Evolutionary conservation across 2,888 invertebrate species (phyloP), one percentile per base, ranked within the genome.

Genomic region (Toxonevra muliebris): DNA sequence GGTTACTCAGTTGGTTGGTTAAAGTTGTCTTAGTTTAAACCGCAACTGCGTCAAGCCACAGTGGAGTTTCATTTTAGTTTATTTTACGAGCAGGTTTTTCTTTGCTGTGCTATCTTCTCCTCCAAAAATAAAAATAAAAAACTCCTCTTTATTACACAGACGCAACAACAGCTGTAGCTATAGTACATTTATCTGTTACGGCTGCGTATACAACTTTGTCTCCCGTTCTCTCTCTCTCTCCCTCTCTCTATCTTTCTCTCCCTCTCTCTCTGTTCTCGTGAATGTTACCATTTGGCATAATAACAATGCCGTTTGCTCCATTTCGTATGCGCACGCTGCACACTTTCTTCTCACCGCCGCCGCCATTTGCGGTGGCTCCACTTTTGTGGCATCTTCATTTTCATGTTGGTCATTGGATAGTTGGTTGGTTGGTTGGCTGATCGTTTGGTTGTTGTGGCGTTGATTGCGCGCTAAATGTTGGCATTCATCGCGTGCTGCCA

Each of bases 381-480:
- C 19, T 19, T 12, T 59, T 19, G 9, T 12, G 10, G 13, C 20
- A 20, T 48, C 50, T 15, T 57, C 57, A 13, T 19, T 2, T 57
- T 19, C 48, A 13, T 58, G 53, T 72, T 30, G 30, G 30, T 30
- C 2, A 7, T 30, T 30, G n/a, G n/a, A n/a, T n/a, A n/a, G n/a
- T n/a, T 30, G 30, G 3, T 30, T 30, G 2, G 30, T 30, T 30
- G 7, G 30, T 7, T 30, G 30, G 30, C 7, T 30, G 30, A 30
- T 30, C 30, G 30, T 30, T 30, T 30, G 7, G 30, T 30, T 30
- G 30, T 7, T 30, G 75, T 76, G 75, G 72, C 74, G 76, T 74
- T 77, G 76, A 77, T 78, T 77, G 76, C 76, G 76, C 76, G 78
- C 75, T 77, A 77, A 79, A 77, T 78, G 77, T 79, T 77, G 78